Evolutionary conservation across 1,140 invertebrate genomes (phyloP).

Genomic region (Zaprionus gabonicus): DNA sequence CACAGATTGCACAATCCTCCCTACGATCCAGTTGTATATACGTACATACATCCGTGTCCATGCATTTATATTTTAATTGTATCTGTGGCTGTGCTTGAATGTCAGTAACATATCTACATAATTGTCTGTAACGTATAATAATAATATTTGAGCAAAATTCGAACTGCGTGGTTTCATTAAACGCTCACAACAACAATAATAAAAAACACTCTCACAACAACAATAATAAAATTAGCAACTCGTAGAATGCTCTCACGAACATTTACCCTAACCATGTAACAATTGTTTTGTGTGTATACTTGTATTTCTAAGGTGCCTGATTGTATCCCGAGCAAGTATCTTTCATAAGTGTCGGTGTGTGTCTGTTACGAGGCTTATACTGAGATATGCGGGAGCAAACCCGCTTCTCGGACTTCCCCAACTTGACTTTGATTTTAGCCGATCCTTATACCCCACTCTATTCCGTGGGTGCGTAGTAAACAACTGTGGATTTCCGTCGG

Average conservation of each 20-base stretch:
- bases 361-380: background rate
- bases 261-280: constrained; percentile 2
- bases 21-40: constrained; percentile 12
- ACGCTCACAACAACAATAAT: constrained; percentile 73
- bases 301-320: constrained; percentile 42
- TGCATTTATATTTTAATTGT: constrained; percentile 2
- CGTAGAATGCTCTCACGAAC: constrained; percentile 34
- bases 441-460: constrained; percentile 12
- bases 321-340: constrained; percentile 45
- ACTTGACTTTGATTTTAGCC: background rate
- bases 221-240: constrained; percentile 43
- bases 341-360: constrained; percentile 10
- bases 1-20: too few relatives aligned
- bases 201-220: constrained; percentile 71
- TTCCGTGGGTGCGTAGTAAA: constrained; percentile 77
- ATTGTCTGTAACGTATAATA: constrained; percentile 53
- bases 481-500: constrained; percentile 79
- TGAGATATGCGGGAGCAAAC: constrained; percentile 51
- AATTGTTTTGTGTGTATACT: background rate
- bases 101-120: constrained; percentile 20
- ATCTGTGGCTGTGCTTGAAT: constrained; percentile 15
- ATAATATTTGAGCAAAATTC: constrained; percentile 79
- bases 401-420: background rate
- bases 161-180: constrained; percentile 64
- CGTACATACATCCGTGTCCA: background rate